phyloP scores from a whole-genome alignment of 1,140 invertebrate species.

The Zophobas morio region DNA sequence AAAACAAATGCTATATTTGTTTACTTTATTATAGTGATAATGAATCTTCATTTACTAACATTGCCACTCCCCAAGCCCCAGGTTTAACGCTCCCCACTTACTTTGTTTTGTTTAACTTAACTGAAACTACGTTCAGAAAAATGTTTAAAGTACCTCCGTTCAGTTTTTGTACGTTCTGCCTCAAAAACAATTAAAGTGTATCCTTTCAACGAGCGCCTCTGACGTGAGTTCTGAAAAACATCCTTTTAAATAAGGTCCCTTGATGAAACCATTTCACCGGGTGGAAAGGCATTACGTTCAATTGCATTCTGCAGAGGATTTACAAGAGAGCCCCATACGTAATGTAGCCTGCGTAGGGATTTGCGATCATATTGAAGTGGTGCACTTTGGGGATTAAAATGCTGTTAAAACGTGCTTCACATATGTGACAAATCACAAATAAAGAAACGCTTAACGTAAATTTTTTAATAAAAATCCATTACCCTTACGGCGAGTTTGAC shows the following conservation, averaged over 20 bases:
- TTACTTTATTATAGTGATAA: too few relatives aligned
- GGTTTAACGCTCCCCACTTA: too few relatives aligned
- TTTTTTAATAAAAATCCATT: too few relatives aligned
- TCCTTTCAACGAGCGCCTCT: conserved; percentile 27
- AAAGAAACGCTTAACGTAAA: neutral
- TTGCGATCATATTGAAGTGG: conserved; percentile 9
- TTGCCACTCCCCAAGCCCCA: too few relatives aligned
- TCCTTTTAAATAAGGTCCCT: conserved; percentile 27
- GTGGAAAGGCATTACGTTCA: conserved; percentile 50
- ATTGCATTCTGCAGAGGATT: conserved; percentile 45
- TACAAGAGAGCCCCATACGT: conserved; percentile 33
- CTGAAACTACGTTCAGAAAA: neutral
- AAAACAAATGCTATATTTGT: too few relatives aligned
- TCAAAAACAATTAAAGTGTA: conserved; percentile 36
- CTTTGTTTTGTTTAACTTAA: too few relatives aligned
- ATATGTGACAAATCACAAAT: conserved; percentile 22
- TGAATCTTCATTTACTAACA: too few relatives aligned
- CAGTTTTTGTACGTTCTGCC: conserved; percentile 5
- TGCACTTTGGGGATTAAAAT: conserved; percentile 23
- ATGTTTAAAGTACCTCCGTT: conserved; percentile 13
- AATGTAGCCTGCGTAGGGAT: conserved; percentile 17
- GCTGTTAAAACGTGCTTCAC: conserved; percentile 1
- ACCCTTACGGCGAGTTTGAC: too few relatives aligned
- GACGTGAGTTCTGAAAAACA: conserved; percentile 3
- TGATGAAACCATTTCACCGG: conserved; percentile 46